phyloP scores from a whole-genome alignment of 2,797 vertebrate species.

The Phataginus tricuspis region DNA sequence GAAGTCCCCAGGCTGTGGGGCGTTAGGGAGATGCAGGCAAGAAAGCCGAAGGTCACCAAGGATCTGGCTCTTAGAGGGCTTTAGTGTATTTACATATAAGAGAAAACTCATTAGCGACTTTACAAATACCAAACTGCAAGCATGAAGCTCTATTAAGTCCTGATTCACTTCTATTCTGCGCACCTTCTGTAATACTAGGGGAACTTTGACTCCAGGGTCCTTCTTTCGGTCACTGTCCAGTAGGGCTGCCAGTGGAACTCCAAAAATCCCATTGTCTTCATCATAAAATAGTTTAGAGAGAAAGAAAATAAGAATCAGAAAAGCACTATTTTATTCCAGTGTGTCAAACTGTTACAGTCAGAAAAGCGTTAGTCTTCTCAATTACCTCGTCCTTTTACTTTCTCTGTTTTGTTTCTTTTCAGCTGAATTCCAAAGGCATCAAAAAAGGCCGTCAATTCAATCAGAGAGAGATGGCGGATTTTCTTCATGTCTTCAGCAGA shows the following conservation, averaged over 20 bases:
- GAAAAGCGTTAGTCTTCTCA: neutral
- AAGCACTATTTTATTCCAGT: neutral
- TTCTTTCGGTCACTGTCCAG: conserved; percentile 94
- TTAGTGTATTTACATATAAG: neutral
- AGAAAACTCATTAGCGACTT: neutral
- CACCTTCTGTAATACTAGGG: conserved; percentile 95
- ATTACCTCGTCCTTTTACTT: conserved; percentile 89
- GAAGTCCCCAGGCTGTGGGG: neutral
- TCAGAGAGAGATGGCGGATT: conserved; percentile 93
- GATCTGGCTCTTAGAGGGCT: neutral
- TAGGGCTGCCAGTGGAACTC: conserved; percentile 90
- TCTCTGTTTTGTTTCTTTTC: conserved; percentile 89
- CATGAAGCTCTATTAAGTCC: neutral
- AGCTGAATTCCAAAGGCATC: conserved; percentile 92
- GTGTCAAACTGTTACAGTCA: fast-evolving
- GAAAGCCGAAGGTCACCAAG: neutral
- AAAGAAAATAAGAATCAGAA: conserved; percentile 48
- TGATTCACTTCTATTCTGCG: conserved; percentile 65
- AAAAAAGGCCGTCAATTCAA: conserved; percentile 95
- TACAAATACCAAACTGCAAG: neutral
- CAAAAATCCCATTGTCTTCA: conserved; percentile 93
- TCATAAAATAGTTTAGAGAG: conserved; percentile 34
- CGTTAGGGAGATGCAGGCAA: fast-evolving
- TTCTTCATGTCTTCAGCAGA: conserved; percentile 93
- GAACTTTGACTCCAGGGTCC: conserved; percentile 92